Evolutionary conservation across 2,888 invertebrate species (phyloP), one percentile per base, ranked within the genome.

Genomic region (Sinohyriopsis cumingii): DNA sequence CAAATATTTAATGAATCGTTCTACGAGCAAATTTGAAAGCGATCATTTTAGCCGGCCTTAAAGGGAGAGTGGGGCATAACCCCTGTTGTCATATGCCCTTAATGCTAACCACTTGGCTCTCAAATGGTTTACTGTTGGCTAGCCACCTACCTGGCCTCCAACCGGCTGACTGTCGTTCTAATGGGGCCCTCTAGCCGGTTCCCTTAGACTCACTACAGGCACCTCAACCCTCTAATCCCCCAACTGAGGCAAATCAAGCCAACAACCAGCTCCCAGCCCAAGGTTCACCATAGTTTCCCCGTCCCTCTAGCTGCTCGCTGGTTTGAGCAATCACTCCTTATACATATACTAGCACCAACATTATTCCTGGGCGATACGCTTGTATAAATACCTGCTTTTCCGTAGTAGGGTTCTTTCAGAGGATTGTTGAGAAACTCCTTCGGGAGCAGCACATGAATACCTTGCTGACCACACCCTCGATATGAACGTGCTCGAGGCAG

Each of bases 381-480:
- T 45, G 45, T 45, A 3, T 22, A 55, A n/a, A 12, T 65, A 70
- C 70, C 70, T 59, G 70, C 57, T 57, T 65, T 61, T 20, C 57
- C 33, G n/a, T 28, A 59, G 18, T 67, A 57, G 1, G 68, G 70
- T 19, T 67, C 62, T 3, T 55, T 19, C 9, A 15, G 33, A 0
- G 65, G 62, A 24, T 73, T 68, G 2, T 63, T 28, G 45, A 90
- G 79, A 61, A 84, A 79, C 55, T 85, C 83, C 5, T 83, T 80
- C 9, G 81, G 78, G 24, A 87, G 65, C 18, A 82, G 76, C 22
- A 87, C 81, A 33, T 84, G 81, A 2, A 83, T 77, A 0, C 85
- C 87, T 9, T 77, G 75, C 59, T 80, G 73, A 0, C 87, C 87
- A 69, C 87, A 87, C 1, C 84, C 85, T 7, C 80, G 80, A 59